phyloP scores from a whole-genome alignment of 1,140 invertebrate species.

The Adelges cooleyi region DNA sequence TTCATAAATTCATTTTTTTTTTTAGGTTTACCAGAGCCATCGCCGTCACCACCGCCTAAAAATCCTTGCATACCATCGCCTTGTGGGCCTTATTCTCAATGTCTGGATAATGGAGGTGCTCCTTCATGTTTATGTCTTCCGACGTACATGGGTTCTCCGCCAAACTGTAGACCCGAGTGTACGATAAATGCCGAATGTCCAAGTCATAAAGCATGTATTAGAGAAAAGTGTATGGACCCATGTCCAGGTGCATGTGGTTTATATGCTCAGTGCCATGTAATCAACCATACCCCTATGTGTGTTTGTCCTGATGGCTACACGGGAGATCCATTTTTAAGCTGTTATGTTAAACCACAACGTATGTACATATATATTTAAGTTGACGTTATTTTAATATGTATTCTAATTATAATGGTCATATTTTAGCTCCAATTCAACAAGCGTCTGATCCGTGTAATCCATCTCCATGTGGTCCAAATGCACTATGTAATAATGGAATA shows the following conservation, averaged over 20 bases:
- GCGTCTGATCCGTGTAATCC: constrained; percentile 53
- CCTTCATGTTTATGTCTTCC: constrained; percentile 46
- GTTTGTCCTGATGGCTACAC: constrained; percentile 45
- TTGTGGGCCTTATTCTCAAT: constrained; percentile 47
- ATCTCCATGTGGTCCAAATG: constrained; percentile 53
- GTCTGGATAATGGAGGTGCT: constrained; percentile 42
- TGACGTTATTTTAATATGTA: too few relatives aligned
- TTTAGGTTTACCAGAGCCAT: constrained; percentile 17
- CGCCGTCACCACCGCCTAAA: constrained; percentile 29
- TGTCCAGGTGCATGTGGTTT: constrained; percentile 60
- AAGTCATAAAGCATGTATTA: constrained; percentile 55
- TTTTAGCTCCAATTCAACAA: constrained; percentile 28
- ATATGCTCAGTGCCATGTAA: constrained; percentile 46
- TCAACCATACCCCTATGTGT: constrained; percentile 47
- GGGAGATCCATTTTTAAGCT: constrained; percentile 49
- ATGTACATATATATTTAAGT: neutral
- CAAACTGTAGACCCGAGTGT: constrained; percentile 61
- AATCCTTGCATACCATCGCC: constrained; percentile 44
- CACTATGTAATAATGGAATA: constrained; percentile 44
- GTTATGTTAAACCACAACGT: constrained; percentile 40
- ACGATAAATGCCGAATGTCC: constrained; percentile 59
- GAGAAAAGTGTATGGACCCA: constrained; percentile 58
- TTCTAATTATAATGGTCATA: neutral
- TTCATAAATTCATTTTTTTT: neutral
- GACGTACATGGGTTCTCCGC: constrained; percentile 51